These are phyloP conservation scores for Dyspetes luteomarginatus DNA, from an alignment of 2,888 invertebrate genomes.

Conservation along the genomic window DNA sequence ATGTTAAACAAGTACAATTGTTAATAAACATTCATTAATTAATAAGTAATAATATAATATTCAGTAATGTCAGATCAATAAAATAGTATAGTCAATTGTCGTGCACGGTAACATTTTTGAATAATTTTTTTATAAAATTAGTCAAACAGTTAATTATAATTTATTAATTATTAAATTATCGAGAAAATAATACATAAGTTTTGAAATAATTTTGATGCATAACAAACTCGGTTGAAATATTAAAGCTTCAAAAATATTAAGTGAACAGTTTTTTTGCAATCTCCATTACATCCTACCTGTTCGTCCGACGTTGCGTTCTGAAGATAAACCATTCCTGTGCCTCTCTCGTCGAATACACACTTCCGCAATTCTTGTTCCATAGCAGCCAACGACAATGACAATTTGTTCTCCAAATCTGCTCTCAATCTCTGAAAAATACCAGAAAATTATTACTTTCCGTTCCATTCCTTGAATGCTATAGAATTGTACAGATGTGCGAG, in stretches of 20 bases:
- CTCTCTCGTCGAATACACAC: conserved; percentile 86
- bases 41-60: background rate
- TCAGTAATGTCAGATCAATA: background rate
- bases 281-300: conserved; percentile 79
- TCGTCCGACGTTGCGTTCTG: conserved; percentile 84
- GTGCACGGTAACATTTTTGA: background rate
- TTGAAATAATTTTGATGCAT: conserved; percentile 28
- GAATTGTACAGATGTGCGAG: too few species aligned
- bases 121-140: background rate
- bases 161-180: background rate
- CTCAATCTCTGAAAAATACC: conserved; percentile 84
- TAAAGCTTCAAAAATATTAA: conserved; percentile 51
- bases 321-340: conserved; percentile 86
- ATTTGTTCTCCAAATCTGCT: conserved; percentile 88
- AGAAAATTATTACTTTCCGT: conserved; percentile 21
- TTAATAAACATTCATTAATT: background rate
- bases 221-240: conserved; percentile 32
- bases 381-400: conserved; percentile 87
- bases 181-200: background rate
- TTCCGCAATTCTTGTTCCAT: conserved; percentile 90
- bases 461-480: too few species aligned
- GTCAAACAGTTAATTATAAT: too few species aligned
- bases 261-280: conserved; percentile 27
- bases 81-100: background rate
- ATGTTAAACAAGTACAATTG: background rate